Conservation (phyloP, 2,888 invertebrate genomes). For the Dyspetes luteomarginatus region DNA sequence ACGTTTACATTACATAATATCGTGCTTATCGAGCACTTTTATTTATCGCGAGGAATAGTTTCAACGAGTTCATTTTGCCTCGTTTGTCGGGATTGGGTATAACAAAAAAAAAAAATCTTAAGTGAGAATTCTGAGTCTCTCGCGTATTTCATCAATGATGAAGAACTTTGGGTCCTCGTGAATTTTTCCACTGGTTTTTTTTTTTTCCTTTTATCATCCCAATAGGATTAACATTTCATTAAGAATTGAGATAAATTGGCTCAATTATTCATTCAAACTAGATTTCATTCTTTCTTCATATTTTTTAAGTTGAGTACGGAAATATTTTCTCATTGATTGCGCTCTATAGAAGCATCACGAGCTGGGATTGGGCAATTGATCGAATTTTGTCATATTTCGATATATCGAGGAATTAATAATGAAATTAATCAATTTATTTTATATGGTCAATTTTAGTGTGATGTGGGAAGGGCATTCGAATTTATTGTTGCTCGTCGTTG, state of each 20-base stretch:
- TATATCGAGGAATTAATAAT: constrained; percentile 36
- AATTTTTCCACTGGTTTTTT: constrained; percentile 13
- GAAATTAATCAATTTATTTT: constrained; percentile 12
- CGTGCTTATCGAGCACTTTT: constrained; percentile 27
- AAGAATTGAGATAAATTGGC: constrained; percentile 12
- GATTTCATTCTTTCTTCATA: constrained; percentile 25
- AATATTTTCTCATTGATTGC: background rate
- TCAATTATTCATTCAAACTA: constrained; percentile 18
- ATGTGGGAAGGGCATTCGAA: background rate
- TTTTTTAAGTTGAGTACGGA: background rate
- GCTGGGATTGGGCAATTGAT: too few species aligned
- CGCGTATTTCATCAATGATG: constrained; percentile 14
- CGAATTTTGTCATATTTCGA: constrained; percentile 4
- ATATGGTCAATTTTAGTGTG: constrained; percentile 24
- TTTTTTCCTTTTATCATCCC: constrained; percentile 1
- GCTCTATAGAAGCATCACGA: background rate
- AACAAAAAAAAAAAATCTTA: constrained; percentile 16
- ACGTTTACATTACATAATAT: constrained; percentile 50
- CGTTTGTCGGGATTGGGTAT: background rate
- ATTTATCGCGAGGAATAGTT: constrained; percentile 23
- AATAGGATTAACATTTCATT: constrained; percentile 17
- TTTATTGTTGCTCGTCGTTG: constrained; percentile 13
- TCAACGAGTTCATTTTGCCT: constrained; percentile 29
- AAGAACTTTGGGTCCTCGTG: constrained; percentile 9
- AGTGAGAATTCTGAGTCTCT: constrained; percentile 29